Conservation (phyloP, 2,888 invertebrate genomes). For the Psococerastis gibbosa region DNA sequence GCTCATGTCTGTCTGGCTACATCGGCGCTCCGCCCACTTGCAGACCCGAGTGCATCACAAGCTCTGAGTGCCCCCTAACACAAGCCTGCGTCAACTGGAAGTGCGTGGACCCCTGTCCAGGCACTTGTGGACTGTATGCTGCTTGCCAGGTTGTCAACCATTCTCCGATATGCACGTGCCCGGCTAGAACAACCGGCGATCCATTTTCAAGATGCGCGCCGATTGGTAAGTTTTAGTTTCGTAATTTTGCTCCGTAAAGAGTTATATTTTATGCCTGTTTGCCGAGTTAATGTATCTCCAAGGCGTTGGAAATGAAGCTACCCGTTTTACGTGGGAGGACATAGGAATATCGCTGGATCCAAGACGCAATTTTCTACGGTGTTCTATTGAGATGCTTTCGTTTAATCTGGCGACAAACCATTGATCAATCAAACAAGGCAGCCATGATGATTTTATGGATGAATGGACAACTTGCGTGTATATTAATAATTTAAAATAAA, state of each 20-base stretch:
- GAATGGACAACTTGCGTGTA: no score
- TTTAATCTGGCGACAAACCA: no score
- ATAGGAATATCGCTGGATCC: no score
- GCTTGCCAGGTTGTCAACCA: constrained; percentile 28
- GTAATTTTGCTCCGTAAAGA: no score
- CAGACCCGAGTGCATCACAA: constrained; percentile 59
- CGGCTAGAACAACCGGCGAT: constrained; percentile 23
- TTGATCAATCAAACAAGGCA: no score
- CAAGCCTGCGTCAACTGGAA: constrained; percentile 26
- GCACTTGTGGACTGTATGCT: constrained; percentile 27
- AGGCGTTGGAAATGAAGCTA: no score
- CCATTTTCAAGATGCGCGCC: constrained; percentile 20
- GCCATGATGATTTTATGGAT: no score
- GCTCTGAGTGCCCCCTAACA: constrained; percentile 25
- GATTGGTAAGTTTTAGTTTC: constrained; percentile 18
- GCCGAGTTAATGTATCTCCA: no score
- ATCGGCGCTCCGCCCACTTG: constrained; percentile 34
- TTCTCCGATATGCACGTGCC: constrained; percentile 28
- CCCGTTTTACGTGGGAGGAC: no score
- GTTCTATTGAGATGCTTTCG: no score
- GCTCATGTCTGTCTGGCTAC: constrained; percentile 24
- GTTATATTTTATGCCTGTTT: background rate
- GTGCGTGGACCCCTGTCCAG: constrained; percentile 27
- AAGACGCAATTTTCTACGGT: no score
- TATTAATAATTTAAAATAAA: no score